Base-by-base conservation (phyloP, 2,113 vertebrate species). In the Pholis gunnellus region DNA sequence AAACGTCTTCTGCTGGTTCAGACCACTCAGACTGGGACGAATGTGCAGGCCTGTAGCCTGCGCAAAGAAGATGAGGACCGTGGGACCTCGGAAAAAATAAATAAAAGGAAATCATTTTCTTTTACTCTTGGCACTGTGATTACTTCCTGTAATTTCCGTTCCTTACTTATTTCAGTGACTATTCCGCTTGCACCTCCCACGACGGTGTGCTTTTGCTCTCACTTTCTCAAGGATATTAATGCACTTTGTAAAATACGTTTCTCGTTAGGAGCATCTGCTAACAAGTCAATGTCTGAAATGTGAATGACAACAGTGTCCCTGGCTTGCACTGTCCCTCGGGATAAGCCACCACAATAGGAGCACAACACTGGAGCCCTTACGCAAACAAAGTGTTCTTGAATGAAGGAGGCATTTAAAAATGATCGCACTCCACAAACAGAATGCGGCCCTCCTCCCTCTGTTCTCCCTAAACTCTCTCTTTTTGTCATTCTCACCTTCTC, bases 381-480 rank as follows among this genome's bases (percentile, higher is more conserved):
- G 89, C 92, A 94, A 95, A 95, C 93, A 95, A 88, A 94, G 89
- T 85, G 83, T 92, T 87, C 88, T 91, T 50, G 25, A 91, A 88
- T 90, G 89, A 93, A 93, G 92, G 89, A 88, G 93, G 85, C 83
- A 81, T 93, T 93, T 91, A 85, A 93, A 94, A 94, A 89, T 90
- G 89, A 93, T 93, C 83, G 60, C 87, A 89, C 91, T 92, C 79
- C 88, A 89, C 84, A 83, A 90, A 91, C 89, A 91, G 78, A 88
- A 89, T 78, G 67, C 42, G 63, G 75, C 88, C 88, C 85, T 87
- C 64, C 83, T 79, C 81, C 85, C 82, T 78, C 75, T 77, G 74
- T 84, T 38, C 61, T 57, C 40, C 77, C 22, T 54, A 14, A 48
- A 79, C 65, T 78, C 75, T 17, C 65, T 54, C 60, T 73, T 85